Evolutionary conservation across 2,113 vertebrate species (phyloP).

Genomic region (Calypte anna): DNA sequence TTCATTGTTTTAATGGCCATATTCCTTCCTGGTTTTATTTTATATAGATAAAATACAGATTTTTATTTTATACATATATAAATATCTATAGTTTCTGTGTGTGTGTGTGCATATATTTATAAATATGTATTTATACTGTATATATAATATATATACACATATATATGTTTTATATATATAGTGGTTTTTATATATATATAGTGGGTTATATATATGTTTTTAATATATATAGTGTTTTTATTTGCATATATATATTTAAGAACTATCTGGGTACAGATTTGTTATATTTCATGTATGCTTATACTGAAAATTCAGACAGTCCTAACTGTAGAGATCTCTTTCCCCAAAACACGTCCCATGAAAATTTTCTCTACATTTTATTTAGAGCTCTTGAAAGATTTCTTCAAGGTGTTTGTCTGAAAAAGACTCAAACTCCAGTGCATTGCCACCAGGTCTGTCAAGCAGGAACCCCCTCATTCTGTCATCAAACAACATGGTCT

Average conservation of each 20-base stretch:
- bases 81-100: neutral
- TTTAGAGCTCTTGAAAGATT: neutral
- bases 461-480: neutral
- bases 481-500: accelerated
- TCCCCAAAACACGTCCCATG: accelerated
- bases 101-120: too few relatives aligned
- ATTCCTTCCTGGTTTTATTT: neutral
- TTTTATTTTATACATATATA: neutral
- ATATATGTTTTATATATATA: too few relatives aligned
- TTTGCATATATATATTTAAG: neutral
- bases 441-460: neutral
- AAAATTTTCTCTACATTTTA: neutral
- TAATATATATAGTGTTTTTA: too few relatives aligned
- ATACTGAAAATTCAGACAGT: neutral
- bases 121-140: too few relatives aligned
- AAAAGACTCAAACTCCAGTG: neutral
- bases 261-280: neutral
- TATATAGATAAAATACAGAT: neutral
- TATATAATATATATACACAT: too few relatives aligned
- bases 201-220: too few relatives aligned
- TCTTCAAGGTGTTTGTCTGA: neutral
- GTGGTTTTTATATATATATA: too few relatives aligned
- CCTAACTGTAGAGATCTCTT: neutral
- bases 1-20: neutral
- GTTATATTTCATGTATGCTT: neutral